Conservation (phyloP, 1,140 invertebrate genomes). For the Diorhabda sublineata region DNA sequence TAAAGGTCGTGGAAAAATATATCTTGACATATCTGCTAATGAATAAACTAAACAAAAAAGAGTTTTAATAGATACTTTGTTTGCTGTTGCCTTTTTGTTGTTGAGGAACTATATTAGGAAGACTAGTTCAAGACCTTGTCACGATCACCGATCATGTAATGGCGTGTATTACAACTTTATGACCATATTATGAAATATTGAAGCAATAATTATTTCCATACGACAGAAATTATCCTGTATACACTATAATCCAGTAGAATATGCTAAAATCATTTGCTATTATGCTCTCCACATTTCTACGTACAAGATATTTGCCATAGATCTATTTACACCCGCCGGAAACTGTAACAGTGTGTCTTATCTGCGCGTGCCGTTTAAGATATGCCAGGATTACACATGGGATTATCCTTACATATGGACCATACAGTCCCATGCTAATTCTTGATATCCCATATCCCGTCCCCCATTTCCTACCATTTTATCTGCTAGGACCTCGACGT, state of each 20-base stretch:
- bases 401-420: conserved; percentile 36
- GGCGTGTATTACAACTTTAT: too few species aligned
- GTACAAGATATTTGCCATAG: conserved; percentile 19
- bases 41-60: too few species aligned
- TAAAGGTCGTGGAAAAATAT: too few species aligned
- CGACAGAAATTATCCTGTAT: conserved; percentile 1
- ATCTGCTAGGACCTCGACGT: conserved; percentile 10
- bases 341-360: conserved; percentile 34
- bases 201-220: too few species aligned
- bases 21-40: too few species aligned
- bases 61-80: too few species aligned
- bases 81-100: too few species aligned
- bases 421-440: conserved; percentile 31
- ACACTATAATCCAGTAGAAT: neutral
- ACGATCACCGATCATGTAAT: too few species aligned
- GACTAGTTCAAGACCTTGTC: too few species aligned
- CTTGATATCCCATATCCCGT: conserved; percentile 25
- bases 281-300: conserved; percentile 11
- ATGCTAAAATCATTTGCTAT: conserved; percentile 6
- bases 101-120: too few species aligned
- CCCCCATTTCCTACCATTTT: conserved; percentile 13
- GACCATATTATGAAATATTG: too few species aligned
- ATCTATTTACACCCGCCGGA: conserved; percentile 28
- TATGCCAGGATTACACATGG: conserved; percentile 32
- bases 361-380: conserved; percentile 27